Base-by-base conservation (phyloP, 2,888 invertebrate species). In the Escarpia spicata region DNA sequence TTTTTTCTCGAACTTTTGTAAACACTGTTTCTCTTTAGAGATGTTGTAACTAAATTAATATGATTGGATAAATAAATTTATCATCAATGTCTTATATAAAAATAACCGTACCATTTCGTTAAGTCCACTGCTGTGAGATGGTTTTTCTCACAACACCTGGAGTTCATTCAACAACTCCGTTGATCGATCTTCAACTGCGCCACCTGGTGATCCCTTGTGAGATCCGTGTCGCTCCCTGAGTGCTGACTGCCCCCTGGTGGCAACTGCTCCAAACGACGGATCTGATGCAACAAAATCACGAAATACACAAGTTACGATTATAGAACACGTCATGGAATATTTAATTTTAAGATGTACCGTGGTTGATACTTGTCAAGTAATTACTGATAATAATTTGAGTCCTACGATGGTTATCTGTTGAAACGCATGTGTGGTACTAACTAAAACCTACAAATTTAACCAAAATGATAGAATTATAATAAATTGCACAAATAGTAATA, bases 121-220 rank as follows among this genome's bases (percentile, higher is more conserved):
- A 44, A 92, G 90, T 8, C 92, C 92, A 75, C 75, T 75, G 2
- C 52, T 52, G 19, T 75, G 75, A 75, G 75, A 75, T 2, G 75
- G 94, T 92, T 75, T 75, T 6, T 95, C 94, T 90, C 95, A 93
- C n/a, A 94, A 94, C 93, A 95, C 93, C n/a, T 94, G 93, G n/a
- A 96, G 93, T 91, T 96, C 95, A 94, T 95, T 93, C 45, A 95
- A 92, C 43, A 96, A 93, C 92, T 96, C 95, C 52, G 94, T 15
- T 95, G 93, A 12, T 96, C 96, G 90, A 96, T 95, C 45, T 94
- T 95, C 91, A 96, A 92, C 96, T 95, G 95, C 91, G 95, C 92
- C 93, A 95, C 95, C 92, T 96, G 96, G 92, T 95, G 95, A 26
- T 96, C 95, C 89, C 94, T 94, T 91, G 95, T 94, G 91, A 95